Evolutionary conservation across 2,888 invertebrate genomes (phyloP).

Genomic region (Hypselothyrea guttata): DNA sequence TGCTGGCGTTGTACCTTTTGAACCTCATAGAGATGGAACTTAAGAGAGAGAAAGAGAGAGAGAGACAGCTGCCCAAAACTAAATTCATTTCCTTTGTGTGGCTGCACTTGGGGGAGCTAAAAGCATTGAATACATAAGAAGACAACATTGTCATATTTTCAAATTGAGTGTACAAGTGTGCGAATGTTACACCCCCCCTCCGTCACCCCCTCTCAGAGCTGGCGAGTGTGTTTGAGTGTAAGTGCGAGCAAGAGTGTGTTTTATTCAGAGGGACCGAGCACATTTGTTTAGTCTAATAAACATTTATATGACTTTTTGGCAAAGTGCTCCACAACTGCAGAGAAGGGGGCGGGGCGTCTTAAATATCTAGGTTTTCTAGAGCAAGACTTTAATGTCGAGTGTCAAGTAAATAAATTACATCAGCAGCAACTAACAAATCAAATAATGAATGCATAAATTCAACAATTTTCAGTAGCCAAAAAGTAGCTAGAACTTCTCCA

Average conservation of each 20-base stretch:
- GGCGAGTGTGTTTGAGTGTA: conserved; percentile 6
- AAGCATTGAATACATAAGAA: conserved; percentile 71
- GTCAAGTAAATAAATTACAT: conserved; percentile 64
- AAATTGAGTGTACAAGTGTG: conserved; percentile 68
- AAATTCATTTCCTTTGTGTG: conserved; percentile 52
- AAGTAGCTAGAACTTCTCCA: conserved; percentile 56
- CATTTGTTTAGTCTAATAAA: conserved; percentile 72
- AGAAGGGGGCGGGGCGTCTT: conserved; percentile 10
- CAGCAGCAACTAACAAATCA: conserved; percentile 66
- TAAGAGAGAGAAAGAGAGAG: neutral
- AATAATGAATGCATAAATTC: conserved; percentile 71
- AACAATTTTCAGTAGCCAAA: conserved; percentile 71
- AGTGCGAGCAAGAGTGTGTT: conserved; percentile 1
- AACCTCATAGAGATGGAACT: neutral
- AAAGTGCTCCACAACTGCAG: conserved; percentile 45
- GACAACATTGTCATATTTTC: conserved; percentile 74
- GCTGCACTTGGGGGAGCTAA: conserved; percentile 46
- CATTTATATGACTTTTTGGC: conserved; percentile 67
- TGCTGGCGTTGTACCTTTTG: conserved; percentile 69
- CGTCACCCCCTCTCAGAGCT: conserved; percentile 4
- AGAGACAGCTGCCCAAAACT: conserved; percentile 38
- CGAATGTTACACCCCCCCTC: too few species aligned
- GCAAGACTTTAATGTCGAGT: conserved; percentile 32
- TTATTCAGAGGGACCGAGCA: conserved; percentile 19
- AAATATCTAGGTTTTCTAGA: conserved; percentile 4